Evolutionary conservation across 2,113 vertebrate species (phyloP).

Genomic region (Sorex fumeus): DNA sequence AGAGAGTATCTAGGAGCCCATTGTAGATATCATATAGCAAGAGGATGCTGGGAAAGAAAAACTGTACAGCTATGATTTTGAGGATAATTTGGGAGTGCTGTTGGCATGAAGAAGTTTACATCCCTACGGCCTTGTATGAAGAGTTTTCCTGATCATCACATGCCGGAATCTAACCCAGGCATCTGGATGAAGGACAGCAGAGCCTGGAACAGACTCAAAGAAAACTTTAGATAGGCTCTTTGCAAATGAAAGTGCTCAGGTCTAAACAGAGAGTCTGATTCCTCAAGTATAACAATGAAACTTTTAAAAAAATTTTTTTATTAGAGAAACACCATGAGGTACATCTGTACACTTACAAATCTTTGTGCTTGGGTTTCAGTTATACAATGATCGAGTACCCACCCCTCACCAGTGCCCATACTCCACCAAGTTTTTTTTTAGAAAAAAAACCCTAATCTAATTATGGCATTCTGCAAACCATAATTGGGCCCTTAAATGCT

Average conservation of each 20-base stretch:
- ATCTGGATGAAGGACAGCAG: background rate
- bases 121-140: background rate
- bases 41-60: background rate
- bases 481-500: background rate
- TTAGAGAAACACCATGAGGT: no score
- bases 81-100: background rate
- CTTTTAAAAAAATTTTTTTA: no score
- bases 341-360: no score
- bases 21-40: background rate
- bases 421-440: no score
- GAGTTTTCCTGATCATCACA: background rate
- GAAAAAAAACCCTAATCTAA: no score
- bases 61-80: background rate
- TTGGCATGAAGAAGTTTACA: background rate
- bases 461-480: background rate
- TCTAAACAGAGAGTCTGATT: background rate
- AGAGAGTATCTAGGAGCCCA: background rate
- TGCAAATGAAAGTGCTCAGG: background rate
- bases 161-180: background rate
- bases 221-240: background rate
- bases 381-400: no score
- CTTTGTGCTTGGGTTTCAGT: no score
- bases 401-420: no score
- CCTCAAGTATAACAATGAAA: background rate
- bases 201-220: background rate